A percentile compares a stretch with the other conserved stretches of the same genome.
Evolutionary conservation across 2,113 vertebrate species (phyloP).

Genomic region (Pseudorectes ferrugineus): DNA sequence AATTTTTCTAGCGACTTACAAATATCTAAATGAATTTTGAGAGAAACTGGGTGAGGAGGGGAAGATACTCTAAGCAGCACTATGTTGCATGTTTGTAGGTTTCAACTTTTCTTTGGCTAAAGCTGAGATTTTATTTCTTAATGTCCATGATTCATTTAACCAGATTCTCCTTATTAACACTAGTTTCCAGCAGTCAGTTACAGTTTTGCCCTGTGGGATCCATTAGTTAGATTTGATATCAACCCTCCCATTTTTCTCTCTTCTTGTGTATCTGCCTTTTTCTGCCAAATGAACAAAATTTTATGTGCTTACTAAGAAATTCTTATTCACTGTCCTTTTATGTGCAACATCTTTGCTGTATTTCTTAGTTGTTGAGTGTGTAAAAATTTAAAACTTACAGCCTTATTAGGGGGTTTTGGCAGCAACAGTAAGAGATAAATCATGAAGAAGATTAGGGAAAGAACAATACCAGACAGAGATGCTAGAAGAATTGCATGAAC

Average conservation of each 20-base stretch:
- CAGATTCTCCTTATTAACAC: background rate
- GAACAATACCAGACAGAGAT: background rate
- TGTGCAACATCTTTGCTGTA: background rate
- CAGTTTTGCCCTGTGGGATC: background rate
- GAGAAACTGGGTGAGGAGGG: background rate
- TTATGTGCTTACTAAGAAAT: slow-evolving; percentile 30
- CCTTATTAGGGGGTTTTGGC: slow-evolving; percentile 14
- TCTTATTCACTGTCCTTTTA: background rate
- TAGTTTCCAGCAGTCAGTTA: background rate
- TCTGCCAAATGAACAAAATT: slow-evolving; percentile 35
- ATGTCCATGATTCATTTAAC: background rate
- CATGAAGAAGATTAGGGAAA: background rate
- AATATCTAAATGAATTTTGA: background rate
- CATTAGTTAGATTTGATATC: background rate
- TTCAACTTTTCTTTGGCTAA: background rate
- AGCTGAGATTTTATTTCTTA: background rate
- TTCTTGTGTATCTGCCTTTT: background rate
- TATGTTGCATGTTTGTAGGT: background rate
- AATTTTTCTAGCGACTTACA: background rate
- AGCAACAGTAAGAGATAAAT: slow-evolving; percentile 1
- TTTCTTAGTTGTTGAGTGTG: slow-evolving; percentile 24
- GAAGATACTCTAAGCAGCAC: background rate
- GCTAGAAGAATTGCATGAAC: background rate
- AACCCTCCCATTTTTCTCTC: background rate
- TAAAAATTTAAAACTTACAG: slow-evolving; percentile 35